Conservation (phyloP, 2,113 vertebrate species). For the Sclerurus mexicanus region DNA sequence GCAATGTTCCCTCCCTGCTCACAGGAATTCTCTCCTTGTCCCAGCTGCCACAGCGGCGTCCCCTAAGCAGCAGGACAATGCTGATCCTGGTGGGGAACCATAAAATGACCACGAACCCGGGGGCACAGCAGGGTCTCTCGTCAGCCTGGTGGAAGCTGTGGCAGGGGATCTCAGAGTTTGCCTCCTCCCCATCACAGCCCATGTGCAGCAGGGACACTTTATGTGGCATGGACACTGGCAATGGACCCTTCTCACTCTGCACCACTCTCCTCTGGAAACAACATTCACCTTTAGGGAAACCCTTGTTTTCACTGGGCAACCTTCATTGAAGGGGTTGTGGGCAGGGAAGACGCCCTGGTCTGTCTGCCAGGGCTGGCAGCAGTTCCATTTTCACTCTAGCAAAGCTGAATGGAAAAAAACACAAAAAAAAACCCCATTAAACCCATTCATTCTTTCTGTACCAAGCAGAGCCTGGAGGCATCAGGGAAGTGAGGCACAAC, state of each 20-base stretch:
- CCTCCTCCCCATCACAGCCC: conserved; percentile 77
- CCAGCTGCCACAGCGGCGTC: background rate
- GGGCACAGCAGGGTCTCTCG: background rate
- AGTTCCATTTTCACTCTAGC: background rate
- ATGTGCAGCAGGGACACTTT: conserved; percentile 76
- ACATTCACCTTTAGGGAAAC: background rate
- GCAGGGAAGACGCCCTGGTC: background rate
- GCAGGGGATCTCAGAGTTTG: conserved; percentile 79
- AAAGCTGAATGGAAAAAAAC: background rate
- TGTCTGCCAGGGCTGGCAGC: background rate
- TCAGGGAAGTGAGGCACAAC: background rate
- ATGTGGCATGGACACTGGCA: conserved; percentile 62
- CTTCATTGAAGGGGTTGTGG: no score
- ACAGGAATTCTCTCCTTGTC: conserved; percentile 64
- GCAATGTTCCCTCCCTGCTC: conserved; percentile 69
- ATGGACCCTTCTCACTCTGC: background rate
- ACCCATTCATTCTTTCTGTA: background rate
- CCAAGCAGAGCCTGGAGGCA: background rate
- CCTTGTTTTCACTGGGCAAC: background rate
- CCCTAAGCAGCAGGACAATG: conserved; percentile 74
- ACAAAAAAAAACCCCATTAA: rapidly evolving
- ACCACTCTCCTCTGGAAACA: background rate
- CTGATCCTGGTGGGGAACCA: conserved; percentile 71
- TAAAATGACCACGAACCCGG: conserved; percentile 74
- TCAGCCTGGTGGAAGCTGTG: conserved; percentile 33